Evolutionary conservation across 2,888 invertebrate genomes (phyloP).

Genomic region (Epinotia ramella): DNA sequence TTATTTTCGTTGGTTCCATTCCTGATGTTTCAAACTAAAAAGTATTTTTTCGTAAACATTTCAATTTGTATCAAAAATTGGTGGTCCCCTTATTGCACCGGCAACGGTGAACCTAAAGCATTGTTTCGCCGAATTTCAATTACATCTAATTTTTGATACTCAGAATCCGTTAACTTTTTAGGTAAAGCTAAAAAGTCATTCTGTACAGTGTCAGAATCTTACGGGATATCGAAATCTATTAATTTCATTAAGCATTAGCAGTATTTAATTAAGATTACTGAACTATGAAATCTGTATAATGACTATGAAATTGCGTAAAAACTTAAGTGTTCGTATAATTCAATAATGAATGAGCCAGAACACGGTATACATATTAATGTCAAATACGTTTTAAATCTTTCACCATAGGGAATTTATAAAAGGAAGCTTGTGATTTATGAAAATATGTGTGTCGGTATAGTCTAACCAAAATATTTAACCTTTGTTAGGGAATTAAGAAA

Average conservation of each 20-base stretch:
- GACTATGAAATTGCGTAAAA: background rate
- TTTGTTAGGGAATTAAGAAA: too few species aligned
- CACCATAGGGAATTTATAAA: background rate
- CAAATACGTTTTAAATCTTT: background rate
- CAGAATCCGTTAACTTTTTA: too few species aligned
- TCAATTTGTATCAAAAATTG: too few species aligned
- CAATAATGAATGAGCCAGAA: conserved; percentile 5
- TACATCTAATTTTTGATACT: too few species aligned
- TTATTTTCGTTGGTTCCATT: too few species aligned
- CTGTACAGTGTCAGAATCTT: background rate
- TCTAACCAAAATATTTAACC: background rate
- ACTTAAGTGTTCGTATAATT: background rate
- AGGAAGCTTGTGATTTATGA: conserved; percentile 1
- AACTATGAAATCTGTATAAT: conserved; percentile 24
- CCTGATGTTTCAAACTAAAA: too few species aligned
- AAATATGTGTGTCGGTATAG: background rate
- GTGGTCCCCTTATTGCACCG: too few species aligned
- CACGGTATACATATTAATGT: conserved; percentile 4
- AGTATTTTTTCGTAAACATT: too few species aligned
- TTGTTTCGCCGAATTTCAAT: too few species aligned
- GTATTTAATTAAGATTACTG: background rate
- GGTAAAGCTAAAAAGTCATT: too few species aligned
- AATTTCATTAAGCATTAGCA: background rate
- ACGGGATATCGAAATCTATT: conserved; percentile 10
- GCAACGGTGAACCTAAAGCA: too few species aligned